phyloP scores from a whole-genome alignment of 2,113 vertebrate genomes.

The Percina caprodes region DNA sequence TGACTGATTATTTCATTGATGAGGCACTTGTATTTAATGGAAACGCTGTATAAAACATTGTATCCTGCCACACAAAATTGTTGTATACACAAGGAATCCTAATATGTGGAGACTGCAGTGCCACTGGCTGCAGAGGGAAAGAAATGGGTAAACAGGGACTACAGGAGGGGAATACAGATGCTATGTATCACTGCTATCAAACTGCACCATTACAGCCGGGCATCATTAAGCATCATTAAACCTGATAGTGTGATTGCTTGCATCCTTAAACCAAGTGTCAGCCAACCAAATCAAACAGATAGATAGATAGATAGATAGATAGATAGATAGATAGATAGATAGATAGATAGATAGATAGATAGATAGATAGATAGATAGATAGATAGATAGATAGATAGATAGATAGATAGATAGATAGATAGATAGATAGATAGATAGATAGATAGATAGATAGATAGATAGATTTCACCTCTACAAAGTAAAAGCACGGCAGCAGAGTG shows the following conservation, averaged over 20 bases:
- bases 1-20: not conserved
- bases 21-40: not conserved
- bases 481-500: slow-evolving; percentile 79
- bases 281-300: not conserved
- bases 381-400: slow-evolving; percentile 25
- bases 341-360: slow-evolving; percentile 35
- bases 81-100: not conserved
- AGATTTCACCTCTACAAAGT: slow-evolving; percentile 78
- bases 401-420: slow-evolving; percentile 39
- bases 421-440: slow-evolving; percentile 35
- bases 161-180: slow-evolving; percentile 37
- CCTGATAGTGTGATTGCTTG: not conserved
- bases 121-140: slow-evolving; percentile 22
- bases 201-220: not conserved
- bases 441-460: slow-evolving; percentile 52
- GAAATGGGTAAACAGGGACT: slow-evolving; percentile 18
- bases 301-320: slow-evolving; percentile 25
- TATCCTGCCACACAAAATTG: not conserved
- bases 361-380: slow-evolving; percentile 50
- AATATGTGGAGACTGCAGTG: slow-evolving; percentile 29
- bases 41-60: not conserved
- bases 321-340: slow-evolving; percentile 39
- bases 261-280: not conserved
- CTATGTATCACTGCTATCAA: slow-evolving; percentile 1
- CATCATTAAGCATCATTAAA: not conserved